phyloP scores from a whole-genome alignment of 2,888 invertebrate genomes.

The Scaptomyza flava region DNA sequence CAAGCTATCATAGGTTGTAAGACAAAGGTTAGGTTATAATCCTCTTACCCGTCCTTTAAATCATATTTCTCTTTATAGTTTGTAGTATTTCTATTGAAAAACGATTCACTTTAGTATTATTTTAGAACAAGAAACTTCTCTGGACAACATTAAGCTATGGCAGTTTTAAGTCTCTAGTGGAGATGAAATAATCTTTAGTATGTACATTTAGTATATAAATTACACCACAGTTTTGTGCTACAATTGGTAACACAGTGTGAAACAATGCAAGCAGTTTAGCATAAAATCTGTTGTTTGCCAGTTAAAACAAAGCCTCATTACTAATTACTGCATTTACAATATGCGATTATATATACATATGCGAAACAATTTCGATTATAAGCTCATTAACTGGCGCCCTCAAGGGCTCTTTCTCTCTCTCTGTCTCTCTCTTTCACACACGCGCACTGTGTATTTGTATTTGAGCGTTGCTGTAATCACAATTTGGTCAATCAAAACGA shows the following conservation, averaged over 20 bases:
- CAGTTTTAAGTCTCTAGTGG: no score
- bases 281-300: conserved; percentile 3
- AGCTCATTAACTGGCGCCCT: conserved; percentile 59
- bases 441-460: not conserved
- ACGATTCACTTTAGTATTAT: no score
- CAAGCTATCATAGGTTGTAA: no score
- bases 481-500: conserved; percentile 41
- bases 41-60: no score
- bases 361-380: conserved; percentile 61
- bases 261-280: conserved; percentile 6
- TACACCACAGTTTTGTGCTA: not conserved
- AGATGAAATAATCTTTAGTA: no score
- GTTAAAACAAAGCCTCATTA: conserved; percentile 7
- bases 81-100: no score
- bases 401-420: conserved; percentile 19
- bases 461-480: conserved; percentile 36
- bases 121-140: no score
- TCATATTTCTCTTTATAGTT: no score
- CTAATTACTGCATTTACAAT: conserved; percentile 31
- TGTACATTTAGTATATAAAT: not conserved
- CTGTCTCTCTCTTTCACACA: not conserved
- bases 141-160: no score
- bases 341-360: conserved; percentile 16
- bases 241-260: not conserved
- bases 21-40: no score